phyloP scores from a whole-genome alignment of 2,797 vertebrate genomes.

The Antrozous pallidus region DNA sequence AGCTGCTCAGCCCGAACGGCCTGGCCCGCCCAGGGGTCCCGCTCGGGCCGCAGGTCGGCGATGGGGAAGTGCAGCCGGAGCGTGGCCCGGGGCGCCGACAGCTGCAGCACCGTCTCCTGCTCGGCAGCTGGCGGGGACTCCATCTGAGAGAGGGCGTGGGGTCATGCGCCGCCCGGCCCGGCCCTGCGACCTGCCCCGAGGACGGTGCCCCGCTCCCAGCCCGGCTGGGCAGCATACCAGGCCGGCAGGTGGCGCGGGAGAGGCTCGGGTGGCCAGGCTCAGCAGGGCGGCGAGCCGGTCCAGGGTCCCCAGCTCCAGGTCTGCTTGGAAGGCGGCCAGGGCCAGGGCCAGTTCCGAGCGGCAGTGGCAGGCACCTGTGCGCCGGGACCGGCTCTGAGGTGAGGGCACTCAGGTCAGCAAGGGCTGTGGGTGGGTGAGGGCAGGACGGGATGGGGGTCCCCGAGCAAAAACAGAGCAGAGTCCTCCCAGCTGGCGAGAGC shows the following conservation, averaged over 20 bases:
- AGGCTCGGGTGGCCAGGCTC: conserved; percentile 28
- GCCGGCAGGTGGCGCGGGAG: background rate
- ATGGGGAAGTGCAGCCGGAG: conserved; percentile 90
- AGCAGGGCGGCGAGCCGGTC: conserved; percentile 86
- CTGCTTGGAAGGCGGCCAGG: conserved; percentile 86
- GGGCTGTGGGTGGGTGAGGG: background rate
- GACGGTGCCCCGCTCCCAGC: rapidly evolving
- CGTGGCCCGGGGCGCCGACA: conserved; percentile 86
- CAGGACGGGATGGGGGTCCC: background rate
- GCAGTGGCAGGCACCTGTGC: conserved; percentile 79
- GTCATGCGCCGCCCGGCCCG: background rate
- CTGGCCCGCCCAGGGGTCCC: conserved; percentile 84
- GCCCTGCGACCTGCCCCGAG: no score
- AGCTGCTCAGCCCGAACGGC: conserved; percentile 88
- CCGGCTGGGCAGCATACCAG: conserved; percentile 61
- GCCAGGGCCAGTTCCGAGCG: conserved; percentile 86
- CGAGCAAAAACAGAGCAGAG: background rate
- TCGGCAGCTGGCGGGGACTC: conserved; percentile 69
- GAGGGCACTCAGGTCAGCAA: background rate
- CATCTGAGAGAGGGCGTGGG: conserved; percentile 76
- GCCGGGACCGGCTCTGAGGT: conserved; percentile 80
- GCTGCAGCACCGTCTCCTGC: conserved; percentile 63
- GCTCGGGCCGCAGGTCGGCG: conserved; percentile 89
- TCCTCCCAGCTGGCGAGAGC: background rate
- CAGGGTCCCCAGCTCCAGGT: conserved; percentile 90